Evolutionary conservation across 2,888 invertebrate species (phyloP).

Genomic region (Aethes cnicana): DNA sequence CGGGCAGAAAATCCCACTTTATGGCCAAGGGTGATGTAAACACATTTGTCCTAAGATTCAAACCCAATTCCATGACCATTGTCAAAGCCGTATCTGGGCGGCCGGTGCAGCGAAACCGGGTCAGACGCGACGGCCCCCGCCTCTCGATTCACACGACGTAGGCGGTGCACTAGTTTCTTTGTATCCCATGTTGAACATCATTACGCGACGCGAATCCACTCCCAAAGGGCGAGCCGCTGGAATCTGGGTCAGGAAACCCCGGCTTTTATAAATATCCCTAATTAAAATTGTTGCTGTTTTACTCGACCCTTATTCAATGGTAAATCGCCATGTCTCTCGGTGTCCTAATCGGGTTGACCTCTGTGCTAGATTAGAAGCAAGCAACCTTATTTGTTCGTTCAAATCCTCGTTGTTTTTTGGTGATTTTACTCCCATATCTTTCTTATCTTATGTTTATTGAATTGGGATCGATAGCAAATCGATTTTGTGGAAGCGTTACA

Average conservation of each 20-base stretch:
- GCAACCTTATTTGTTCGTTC: no score
- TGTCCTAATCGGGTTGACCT: no score
- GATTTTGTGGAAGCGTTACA: no score
- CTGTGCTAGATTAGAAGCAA: no score
- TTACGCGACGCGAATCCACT: conserved; percentile 9
- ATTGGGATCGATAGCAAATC: conserved; percentile 14
- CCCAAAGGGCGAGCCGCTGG: background rate
- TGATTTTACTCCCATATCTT: no score
- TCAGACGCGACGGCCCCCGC: conserved; percentile 25
- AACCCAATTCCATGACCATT: conserved; percentile 29
- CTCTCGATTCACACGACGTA: conserved; percentile 25
- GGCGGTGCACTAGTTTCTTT: conserved; percentile 30
- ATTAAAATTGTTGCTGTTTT: no score
- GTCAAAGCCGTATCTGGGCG: conserved; percentile 24
- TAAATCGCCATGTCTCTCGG: no score
- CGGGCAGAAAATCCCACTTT: background rate
- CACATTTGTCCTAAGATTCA: conserved; percentile 14
- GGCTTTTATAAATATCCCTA: background rate
- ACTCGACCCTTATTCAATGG: no score
- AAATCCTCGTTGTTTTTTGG: no score
- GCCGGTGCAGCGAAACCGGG: conserved; percentile 24
- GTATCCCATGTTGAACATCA: conserved; percentile 19
- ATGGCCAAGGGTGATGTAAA: background rate
- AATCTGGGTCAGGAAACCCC: conserved; percentile 8
- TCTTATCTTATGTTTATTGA: conserved; percentile 13